phyloP scores from a whole-genome alignment of 2,888 invertebrate genomes.

The Girardia tigrina region DNA sequence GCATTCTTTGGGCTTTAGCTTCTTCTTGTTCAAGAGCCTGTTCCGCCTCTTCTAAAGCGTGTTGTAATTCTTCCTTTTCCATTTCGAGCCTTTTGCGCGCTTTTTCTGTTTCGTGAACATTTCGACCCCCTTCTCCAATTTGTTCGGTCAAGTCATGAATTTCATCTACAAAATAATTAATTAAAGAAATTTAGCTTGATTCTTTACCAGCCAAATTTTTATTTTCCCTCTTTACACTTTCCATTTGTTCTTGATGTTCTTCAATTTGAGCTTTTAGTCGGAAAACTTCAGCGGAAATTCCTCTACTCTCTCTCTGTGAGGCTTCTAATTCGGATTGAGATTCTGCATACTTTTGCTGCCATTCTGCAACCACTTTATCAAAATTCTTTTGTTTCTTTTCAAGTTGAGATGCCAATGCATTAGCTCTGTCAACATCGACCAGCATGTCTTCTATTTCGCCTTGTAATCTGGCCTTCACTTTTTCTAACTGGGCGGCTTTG shows the following conservation, averaged over 20 bases:
- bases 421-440: slow-evolving; percentile 88
- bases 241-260: slow-evolving; percentile 88
- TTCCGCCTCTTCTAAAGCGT: slow-evolving; percentile 95
- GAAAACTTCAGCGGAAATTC: slow-evolving; percentile 98
- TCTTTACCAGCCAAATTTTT: slow-evolving; percentile 70
- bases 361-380: slow-evolving; percentile 98
- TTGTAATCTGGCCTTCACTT: slow-evolving; percentile 87
- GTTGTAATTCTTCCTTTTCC: slow-evolving; percentile 98
- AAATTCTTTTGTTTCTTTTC: slow-evolving; percentile 99
- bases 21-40: slow-evolving; percentile 98
- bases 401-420: slow-evolving; percentile 62
- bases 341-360: slow-evolving; percentile 71
- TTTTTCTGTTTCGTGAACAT: slow-evolving; percentile 98
- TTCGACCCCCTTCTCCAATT: slow-evolving; percentile 96
- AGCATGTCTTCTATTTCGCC: slow-evolving; percentile 94
- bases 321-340: slow-evolving; percentile 68
- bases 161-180: slow-evolving; percentile 59
- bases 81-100: slow-evolving; percentile 92
- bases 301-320: slow-evolving; percentile 96
- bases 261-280: slow-evolving; percentile 89
- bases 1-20: slow-evolving; percentile 77
- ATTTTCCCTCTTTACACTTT: slow-evolving; percentile 95
- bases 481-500: slow-evolving; percentile 56
- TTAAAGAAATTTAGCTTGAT: too few species aligned
- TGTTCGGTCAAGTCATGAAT: slow-evolving; percentile 98